Evolutionary conservation across 2,888 invertebrate genomes (phyloP).

Genomic region (Andrena dorsata): DNA sequence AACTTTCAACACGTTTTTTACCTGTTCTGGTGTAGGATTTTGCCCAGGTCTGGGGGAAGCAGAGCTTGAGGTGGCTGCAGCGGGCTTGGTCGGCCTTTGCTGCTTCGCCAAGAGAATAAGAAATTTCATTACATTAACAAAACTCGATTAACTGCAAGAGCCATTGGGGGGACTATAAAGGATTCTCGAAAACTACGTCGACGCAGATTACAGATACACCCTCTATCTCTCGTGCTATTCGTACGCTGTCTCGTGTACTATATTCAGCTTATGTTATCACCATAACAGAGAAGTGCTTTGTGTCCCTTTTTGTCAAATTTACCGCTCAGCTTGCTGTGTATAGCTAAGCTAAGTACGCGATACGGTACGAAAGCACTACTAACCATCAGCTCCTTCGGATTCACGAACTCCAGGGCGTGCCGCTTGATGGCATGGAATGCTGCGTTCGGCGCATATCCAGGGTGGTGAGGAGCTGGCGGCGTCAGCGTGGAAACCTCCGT

Average conservation of each 20-base stretch:
- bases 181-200: conserved; percentile 44
- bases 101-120: conserved; percentile 85
- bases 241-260: conserved; percentile 18
- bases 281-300: conserved; percentile 44
- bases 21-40: conserved; percentile 87
- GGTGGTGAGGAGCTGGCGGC: conserved; percentile 88
- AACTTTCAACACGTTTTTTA: conserved; percentile 83
- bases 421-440: conserved; percentile 98
- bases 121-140: conserved; percentile 80
- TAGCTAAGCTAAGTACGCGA: background rate
- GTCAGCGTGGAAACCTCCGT: conserved; percentile 84
- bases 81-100: conserved; percentile 86
- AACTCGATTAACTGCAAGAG: conserved; percentile 67
- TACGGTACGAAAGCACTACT: conserved; percentile 62
- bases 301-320: conserved; percentile 12
- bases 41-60: conserved; percentile 86
- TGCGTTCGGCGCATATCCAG: conserved; percentile 97
- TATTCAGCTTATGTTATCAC: conserved; percentile 31
- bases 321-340: background rate
- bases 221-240: conserved; percentile 23
- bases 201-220: conserved; percentile 1
- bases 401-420: conserved; percentile 96
- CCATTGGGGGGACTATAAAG: conserved; percentile 45
- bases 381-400: conserved; percentile 95
- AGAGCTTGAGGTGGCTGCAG: conserved; percentile 86